phyloP scores from a whole-genome alignment of 2,113 vertebrate species.

The Rallus limicola region DNA sequence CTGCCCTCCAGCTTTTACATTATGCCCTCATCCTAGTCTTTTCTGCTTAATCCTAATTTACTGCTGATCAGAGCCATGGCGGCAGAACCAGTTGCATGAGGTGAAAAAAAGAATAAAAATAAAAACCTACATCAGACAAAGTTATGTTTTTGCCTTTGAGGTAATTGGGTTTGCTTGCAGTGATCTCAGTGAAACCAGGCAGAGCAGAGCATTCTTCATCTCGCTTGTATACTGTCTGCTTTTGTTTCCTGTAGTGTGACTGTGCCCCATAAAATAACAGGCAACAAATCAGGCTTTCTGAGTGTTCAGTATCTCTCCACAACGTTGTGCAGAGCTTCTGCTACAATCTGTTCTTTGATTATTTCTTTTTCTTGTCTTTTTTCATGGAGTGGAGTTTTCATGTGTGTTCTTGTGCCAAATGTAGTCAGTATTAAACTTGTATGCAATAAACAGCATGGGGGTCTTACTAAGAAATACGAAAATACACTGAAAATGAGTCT shows the following conservation, averaged over 20 bases:
- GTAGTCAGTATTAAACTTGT: background rate
- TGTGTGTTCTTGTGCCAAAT: background rate
- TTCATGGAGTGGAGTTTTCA: background rate
- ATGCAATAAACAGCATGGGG: background rate
- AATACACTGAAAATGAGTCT: background rate
- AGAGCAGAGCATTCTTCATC: background rate
- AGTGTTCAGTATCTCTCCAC: background rate
- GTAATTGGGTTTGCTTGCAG: conserved; percentile 18
- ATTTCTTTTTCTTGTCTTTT: background rate
- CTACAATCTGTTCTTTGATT: background rate
- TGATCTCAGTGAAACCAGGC: background rate
- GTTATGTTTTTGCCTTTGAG: conserved; percentile 39
- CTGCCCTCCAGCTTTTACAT: conserved; percentile 24
- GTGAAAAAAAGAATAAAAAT: conserved; percentile 4
- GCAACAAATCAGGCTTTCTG: background rate
- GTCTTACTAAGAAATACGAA: background rate
- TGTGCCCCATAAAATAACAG: background rate
- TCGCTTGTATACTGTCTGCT: background rate
- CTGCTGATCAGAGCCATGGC: background rate
- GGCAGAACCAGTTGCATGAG: background rate
- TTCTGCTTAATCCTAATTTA: conserved; percentile 46
- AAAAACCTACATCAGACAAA: conserved; percentile 18
- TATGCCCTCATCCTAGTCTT: background rate
- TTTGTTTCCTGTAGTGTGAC: background rate
- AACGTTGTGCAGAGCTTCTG: background rate